Conservation (phyloP, 2,113 vertebrate species). For the Acinonyx jubatus region DNA sequence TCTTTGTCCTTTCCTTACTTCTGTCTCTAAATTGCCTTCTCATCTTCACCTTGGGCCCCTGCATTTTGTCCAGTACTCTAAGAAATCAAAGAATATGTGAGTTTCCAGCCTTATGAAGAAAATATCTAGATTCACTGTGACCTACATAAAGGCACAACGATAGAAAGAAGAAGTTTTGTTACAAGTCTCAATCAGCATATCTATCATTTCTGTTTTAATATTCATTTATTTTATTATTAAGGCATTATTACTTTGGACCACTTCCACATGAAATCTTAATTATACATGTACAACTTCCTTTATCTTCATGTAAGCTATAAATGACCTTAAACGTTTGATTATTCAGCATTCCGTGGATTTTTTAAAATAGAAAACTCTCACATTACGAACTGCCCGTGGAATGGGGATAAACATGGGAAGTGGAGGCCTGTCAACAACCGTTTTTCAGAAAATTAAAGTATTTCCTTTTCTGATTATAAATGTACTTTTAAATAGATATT, state of each 20-base stretch:
- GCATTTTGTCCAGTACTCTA: not conserved
- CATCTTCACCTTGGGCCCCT: not conserved
- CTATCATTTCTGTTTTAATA: not conserved
- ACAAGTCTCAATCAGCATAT: not conserved
- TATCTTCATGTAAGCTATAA: constrained; percentile 16
- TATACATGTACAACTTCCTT: constrained; percentile 6
- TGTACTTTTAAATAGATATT: constrained; percentile 19
- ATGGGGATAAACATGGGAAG: not conserved
- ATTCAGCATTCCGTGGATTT: not conserved
- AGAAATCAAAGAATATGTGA: not conserved
- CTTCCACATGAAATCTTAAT: not conserved
- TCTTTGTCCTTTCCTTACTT: not conserved
- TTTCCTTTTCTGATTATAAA: not conserved
- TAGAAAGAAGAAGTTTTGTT: not conserved
- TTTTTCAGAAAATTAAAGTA: not conserved
- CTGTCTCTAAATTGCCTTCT: not conserved
- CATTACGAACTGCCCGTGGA: not conserved
- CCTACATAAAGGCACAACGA: not conserved
- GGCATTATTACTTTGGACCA: not conserved
- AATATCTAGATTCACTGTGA: constrained; percentile 17
- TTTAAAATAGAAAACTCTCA: constrained; percentile 43
- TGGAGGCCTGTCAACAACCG: not conserved
- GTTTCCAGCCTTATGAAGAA: not conserved
- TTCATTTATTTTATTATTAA: constrained; percentile 42
- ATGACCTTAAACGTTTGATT: constrained; percentile 17